Percentiles rank a stretch among this genome's conserved stretches.
These are phyloP conservation scores for Limulus polyphemus DNA, from an alignment of 2,888 invertebrate species.

Conservation along the genomic window DNA sequence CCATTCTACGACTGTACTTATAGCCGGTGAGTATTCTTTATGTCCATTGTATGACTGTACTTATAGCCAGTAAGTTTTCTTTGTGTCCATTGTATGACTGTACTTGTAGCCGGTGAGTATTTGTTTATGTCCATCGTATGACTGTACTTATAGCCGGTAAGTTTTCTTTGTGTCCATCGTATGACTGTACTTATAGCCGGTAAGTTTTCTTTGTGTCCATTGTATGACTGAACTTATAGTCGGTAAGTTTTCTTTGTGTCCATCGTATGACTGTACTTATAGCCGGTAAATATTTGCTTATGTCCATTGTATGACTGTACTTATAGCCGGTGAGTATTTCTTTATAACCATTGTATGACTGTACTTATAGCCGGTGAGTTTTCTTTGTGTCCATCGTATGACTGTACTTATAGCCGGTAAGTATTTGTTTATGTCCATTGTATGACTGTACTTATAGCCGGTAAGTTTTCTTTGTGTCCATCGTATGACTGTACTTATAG, in stretches of 20 bases:
- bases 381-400: background rate
- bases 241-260: slow-evolving; percentile 7
- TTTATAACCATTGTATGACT: background rate
- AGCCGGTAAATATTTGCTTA: slow-evolving; percentile 6
- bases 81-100: background rate
- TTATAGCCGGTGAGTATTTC: slow-evolving; percentile 10
- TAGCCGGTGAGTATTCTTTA: slow-evolving; percentile 9
- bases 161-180: background rate
- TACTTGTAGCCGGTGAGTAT: slow-evolving; percentile 12
- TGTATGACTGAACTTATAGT: slow-evolving; percentile 7
- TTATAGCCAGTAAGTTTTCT: slow-evolving; percentile 11
- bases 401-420: slow-evolving; percentile 12
- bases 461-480: slow-evolving; percentile 5
- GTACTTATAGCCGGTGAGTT: slow-evolving; percentile 13
- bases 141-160: slow-evolving; percentile 12
- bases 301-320: background rate
- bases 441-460: slow-evolving; percentile 9
- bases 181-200: slow-evolving; percentile 11
- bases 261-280: slow-evolving; percentile 6
- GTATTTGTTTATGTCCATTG: background rate
- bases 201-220: slow-evolving; percentile 2
- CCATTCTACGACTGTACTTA: background rate
- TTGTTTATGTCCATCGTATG: background rate
- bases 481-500: slow-evolving; percentile 6
- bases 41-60: background rate